Conservation (phyloP, 2,888 invertebrate species). For the Conistra vaccinii region DNA sequence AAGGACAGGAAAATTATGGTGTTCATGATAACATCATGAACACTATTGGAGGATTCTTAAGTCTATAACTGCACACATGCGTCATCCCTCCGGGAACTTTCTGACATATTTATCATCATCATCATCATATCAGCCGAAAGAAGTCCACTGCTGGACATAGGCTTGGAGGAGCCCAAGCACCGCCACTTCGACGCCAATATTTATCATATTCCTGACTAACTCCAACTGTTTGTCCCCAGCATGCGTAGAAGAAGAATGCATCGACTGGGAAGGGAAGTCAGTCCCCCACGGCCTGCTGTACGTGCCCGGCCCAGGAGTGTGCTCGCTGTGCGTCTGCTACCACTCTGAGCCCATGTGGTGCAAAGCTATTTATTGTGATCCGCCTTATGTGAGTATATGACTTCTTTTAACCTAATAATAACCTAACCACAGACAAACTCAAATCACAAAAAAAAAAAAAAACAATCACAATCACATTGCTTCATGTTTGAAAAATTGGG, state of each 20-base stretch:
- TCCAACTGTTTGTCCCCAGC: constrained; percentile 81
- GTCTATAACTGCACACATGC: neutral
- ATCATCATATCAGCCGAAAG: no score
- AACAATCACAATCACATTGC: neutral
- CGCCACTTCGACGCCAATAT: no score
- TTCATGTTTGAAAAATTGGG: neutral
- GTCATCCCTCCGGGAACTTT: neutral
- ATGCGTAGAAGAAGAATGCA: constrained; percentile 94
- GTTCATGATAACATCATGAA: neutral
- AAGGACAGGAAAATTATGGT: no score
- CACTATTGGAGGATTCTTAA: neutral
- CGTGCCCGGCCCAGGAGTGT: constrained; percentile 96
- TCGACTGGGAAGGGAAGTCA: constrained; percentile 95
- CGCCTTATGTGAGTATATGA: constrained; percentile 93
- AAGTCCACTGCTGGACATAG: no score
- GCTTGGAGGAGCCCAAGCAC: no score
- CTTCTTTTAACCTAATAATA: neutral
- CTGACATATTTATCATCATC: no score
- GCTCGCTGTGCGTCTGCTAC: constrained; percentile 96
- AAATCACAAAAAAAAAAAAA: no score
- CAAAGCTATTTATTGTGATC: constrained; percentile 96
- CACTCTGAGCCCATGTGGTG: constrained; percentile 97
- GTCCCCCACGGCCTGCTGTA: constrained; percentile 95
- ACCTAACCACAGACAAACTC: no score
- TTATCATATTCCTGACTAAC: neutral